Conservation (phyloP, 2,888 invertebrate genomes). For the Drosophila suboccidentalis region DNA sequence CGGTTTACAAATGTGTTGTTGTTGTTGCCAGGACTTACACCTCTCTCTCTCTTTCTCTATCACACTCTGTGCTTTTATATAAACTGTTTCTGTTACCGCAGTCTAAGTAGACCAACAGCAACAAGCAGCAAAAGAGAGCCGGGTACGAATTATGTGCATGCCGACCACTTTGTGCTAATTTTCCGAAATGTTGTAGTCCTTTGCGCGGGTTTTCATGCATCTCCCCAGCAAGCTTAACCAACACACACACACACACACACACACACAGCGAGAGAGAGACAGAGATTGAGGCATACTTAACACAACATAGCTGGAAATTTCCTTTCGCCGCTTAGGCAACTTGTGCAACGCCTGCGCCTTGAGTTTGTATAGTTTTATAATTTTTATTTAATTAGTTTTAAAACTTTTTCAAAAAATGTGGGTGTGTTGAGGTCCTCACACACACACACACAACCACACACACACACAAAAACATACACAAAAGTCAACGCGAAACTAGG, state of each 20-base stretch:
- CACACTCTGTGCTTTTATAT: slow-evolving; percentile 13
- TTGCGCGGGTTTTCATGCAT: slow-evolving; percentile 55
- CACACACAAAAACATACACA: slow-evolving; percentile 13
- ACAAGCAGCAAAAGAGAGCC: slow-evolving; percentile 16
- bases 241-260: slow-evolving; percentile 13
- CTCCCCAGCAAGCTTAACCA: slow-evolving; percentile 44
- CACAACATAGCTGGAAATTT: slow-evolving; percentile 50
- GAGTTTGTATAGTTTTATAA: slow-evolving; percentile 80
- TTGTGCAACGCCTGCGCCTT: slow-evolving; percentile 66
- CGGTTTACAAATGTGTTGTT: slow-evolving; percentile 31
- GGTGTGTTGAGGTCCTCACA: slow-evolving; percentile 37
- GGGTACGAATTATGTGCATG: slow-evolving; percentile 64
- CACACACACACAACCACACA: slow-evolving; percentile 21
- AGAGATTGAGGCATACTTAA: neutral
- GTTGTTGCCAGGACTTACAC: slow-evolving; percentile 8
- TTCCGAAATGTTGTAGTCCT: slow-evolving; percentile 69
- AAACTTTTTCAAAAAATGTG: slow-evolving; percentile 75
- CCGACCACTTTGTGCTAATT: slow-evolving; percentile 71
- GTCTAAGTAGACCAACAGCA: slow-evolving; percentile 52
- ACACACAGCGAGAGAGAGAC: slow-evolving; percentile 5
- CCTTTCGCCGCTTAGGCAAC: slow-evolving; percentile 58
- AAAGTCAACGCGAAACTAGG: slow-evolving; percentile 52
- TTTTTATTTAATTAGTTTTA: slow-evolving; percentile 82
- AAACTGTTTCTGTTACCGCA: slow-evolving; percentile 37
- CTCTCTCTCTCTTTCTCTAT: neutral